Percentiles rank a stretch among this genome's conserved stretches.
Evolutionary conservation across 2,888 invertebrate genomes (phyloP).

Genomic region (Protophormia terraenovae): DNA sequence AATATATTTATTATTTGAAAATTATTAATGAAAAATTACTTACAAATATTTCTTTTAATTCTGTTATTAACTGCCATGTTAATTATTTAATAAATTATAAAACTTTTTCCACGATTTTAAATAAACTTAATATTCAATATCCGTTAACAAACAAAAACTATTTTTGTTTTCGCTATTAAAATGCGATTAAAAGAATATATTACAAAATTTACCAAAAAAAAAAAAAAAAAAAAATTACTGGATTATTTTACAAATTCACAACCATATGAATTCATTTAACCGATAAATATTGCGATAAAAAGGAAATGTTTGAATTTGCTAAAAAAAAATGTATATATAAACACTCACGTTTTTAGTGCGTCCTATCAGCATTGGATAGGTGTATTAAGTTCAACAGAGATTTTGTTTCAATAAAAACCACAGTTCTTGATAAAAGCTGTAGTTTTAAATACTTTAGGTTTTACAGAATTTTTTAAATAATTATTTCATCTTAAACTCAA

Average conservation of each 20-base stretch:
- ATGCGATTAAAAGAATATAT: conserved; percentile 4
- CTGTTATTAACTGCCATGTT: not conserved
- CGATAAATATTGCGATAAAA: conserved; percentile 51
- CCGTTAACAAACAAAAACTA: not conserved
- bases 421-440: too few relatives aligned
- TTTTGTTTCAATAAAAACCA: too few relatives aligned
- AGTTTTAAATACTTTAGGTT: too few relatives aligned
- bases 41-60: not conserved
- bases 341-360: not conserved
- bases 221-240: not conserved
- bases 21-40: not conserved
- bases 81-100: not conserved
- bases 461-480: too few relatives aligned
- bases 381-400: not conserved
- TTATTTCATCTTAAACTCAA: too few relatives aligned
- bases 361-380: not conserved
- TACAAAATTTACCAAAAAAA: not conserved
- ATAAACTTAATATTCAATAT: not conserved
- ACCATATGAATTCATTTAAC: conserved; percentile 55
- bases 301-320: conserved; percentile 1
- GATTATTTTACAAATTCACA: conserved; percentile 59
- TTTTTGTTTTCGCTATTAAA: not conserved
- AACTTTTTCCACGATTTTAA: not conserved
- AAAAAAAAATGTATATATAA: not conserved
- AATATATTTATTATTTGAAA: too few relatives aligned